These are phyloP conservation scores for Watsonalla cultraria DNA, from an alignment of 2,888 invertebrate genomes.

Conservation along the genomic window DNA sequence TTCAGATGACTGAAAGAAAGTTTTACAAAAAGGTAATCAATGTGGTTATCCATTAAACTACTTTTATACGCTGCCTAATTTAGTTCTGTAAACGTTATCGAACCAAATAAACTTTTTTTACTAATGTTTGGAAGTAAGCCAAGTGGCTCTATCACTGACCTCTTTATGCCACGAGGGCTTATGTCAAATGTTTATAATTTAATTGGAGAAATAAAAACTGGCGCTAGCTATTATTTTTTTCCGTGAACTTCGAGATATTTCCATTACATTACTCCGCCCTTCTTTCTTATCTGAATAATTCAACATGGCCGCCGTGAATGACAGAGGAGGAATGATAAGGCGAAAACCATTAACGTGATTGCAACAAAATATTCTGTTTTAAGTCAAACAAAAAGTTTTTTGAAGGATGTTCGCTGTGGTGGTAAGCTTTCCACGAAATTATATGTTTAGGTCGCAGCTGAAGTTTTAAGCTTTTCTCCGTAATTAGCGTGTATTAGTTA, in stretches of 20 bases:
- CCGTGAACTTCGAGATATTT: slow-evolving; percentile 38
- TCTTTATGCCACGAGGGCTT: slow-evolving; percentile 20
- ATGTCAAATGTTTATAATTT: slow-evolving; percentile 35
- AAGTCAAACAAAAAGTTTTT: slow-evolving; percentile 14
- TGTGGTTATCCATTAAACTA: too few relatives aligned
- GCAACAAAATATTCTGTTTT: slow-evolving; percentile 36
- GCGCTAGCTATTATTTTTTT: slow-evolving; percentile 39
- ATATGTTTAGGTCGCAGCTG: not conserved
- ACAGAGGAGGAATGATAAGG: slow-evolving; percentile 35
- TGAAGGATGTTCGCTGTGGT: not conserved
- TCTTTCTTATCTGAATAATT: slow-evolving; percentile 47
- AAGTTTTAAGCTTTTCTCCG: too few relatives aligned
- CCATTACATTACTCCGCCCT: slow-evolving; percentile 41
- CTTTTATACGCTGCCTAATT: too few relatives aligned
- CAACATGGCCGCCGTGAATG: slow-evolving; percentile 35
- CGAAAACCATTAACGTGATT: slow-evolving; percentile 46
- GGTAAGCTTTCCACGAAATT: not conserved
- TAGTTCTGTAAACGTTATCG: too few relatives aligned
- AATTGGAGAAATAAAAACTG: slow-evolving; percentile 32
- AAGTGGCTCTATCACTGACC: slow-evolving; percentile 38
- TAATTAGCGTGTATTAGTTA: too few relatives aligned
- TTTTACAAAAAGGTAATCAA: too few relatives aligned
- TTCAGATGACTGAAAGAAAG: too few relatives aligned
- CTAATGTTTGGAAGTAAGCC: slow-evolving; percentile 44
- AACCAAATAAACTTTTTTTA: too few relatives aligned